Base-by-base conservation (phyloP, 2,888 invertebrate genomes). In the Noctua pronuba region DNA sequence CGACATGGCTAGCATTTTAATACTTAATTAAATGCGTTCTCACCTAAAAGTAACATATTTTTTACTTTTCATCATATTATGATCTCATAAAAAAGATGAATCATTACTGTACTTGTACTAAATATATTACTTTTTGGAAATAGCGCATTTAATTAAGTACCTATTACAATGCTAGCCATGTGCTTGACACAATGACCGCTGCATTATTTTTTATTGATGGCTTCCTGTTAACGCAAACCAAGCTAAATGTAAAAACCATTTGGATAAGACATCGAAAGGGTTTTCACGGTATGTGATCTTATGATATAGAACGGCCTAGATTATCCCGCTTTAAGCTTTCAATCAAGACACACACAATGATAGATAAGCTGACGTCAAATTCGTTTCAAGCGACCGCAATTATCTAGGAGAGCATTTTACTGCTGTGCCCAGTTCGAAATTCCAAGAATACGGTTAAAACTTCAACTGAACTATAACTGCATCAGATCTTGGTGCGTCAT, bases 241-340 rank as follows among this genome's bases (percentile, higher is more conserved):
- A 41, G 41, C 21, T 24, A 10, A 71, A 28, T 65, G 65, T 71
- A 70, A 64, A 38, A 62, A 70, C 28, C 21, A 28, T n/a, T 38
- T 21, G 38, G 2, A 13, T 24, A 64, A 24, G 13, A 64, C 21
- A 5, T 38, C 4, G 4, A 70, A 70, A 64, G 62, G 41, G 41
- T 28, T 64, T 41, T 70, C 41, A 31, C 11, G 28, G 21, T n/a
- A 66, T 66, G 8, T 65, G 21, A 28, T 21, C 18, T 4, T 60
- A 8, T 28, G 58, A 13, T 55, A 55, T n/a, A 55, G n/a, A 58
- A 31, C 31, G 21, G 24, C 24, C 16, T 49, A 24, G 24, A 24
- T 68, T 68, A 31, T 31, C 31, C 7, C 16, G 16, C 46, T 49
- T 21, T 21, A 49, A 7, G 52, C 71, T 58, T 58, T 28, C 18